phyloP scores from a whole-genome alignment of 1,140 invertebrate genomes.

The Aphaenogaster ashmeadi region DNA sequence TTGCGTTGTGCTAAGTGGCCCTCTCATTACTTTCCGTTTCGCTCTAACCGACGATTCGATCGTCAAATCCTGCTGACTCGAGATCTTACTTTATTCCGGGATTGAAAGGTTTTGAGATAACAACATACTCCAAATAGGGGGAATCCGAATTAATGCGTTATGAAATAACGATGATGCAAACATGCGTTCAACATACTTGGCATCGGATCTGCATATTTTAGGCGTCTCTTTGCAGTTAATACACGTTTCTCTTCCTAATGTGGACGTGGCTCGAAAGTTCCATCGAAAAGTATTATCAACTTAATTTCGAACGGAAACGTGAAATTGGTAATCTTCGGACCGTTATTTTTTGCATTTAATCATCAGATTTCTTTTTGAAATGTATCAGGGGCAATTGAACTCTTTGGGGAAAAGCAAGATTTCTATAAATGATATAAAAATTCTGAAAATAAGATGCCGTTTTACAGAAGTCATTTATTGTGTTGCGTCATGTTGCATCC shows the following conservation, averaged over 20 bases:
- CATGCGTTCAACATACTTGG: not conserved
- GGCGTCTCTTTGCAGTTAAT: not conserved
- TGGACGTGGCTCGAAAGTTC: slow-evolving; percentile 1
- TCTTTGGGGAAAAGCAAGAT: not conserved
- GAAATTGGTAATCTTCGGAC: not conserved
- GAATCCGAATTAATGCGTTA: slow-evolving; percentile 20
- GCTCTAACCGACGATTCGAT: not conserved
- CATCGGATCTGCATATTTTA: slow-evolving; percentile 21
- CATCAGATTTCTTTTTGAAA: not conserved
- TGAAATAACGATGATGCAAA: slow-evolving; percentile 26
- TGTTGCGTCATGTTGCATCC: not conserved
- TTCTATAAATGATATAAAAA: not conserved
- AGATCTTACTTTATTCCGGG: not conserved
- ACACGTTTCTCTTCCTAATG: not conserved
- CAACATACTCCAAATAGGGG: not conserved
- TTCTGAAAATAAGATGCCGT: not conserved
- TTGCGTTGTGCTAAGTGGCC: slow-evolving; percentile 40
- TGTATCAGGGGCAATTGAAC: not conserved
- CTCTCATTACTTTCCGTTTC: slow-evolving; percentile 57
- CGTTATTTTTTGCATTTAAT: not conserved
- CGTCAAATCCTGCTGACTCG: not conserved
- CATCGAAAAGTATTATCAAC: slow-evolving; percentile 7
- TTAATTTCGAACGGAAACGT: slow-evolving; percentile 6
- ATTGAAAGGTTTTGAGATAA: slow-evolving; percentile 40
- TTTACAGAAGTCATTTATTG: not conserved